These are phyloP conservation scores for Muschampia plurimacula DNA, from an alignment of 2,888 invertebrate genomes.

Conservation along the genomic window DNA sequence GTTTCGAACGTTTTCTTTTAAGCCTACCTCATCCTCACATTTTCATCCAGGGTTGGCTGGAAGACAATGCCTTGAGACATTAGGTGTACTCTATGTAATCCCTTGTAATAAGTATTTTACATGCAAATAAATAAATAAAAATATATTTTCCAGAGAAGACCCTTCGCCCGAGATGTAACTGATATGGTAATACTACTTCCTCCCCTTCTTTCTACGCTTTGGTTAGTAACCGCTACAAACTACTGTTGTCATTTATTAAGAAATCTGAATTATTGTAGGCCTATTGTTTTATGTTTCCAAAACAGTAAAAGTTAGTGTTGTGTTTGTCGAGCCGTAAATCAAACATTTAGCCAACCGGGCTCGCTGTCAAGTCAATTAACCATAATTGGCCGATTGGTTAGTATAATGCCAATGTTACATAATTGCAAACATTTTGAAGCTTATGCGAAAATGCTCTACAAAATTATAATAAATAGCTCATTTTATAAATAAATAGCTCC, in stretches of 20 bases:
- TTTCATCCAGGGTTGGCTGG: too few relatives aligned
- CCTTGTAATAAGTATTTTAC: too few relatives aligned
- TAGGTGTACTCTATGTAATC: too few relatives aligned
- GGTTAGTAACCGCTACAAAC: neutral
- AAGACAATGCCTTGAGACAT: too few relatives aligned
- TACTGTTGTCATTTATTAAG: neutral
- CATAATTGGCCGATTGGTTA: slow-evolving; percentile 58
- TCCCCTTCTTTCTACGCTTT: neutral
- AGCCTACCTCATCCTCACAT: too few relatives aligned
- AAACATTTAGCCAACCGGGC: slow-evolving; percentile 67
- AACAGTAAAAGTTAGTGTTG: slow-evolving; percentile 57
- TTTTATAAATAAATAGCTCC: too few relatives aligned
- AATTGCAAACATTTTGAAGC: slow-evolving; percentile 1
- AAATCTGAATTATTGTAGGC: neutral
- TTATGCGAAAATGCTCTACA: neutral
- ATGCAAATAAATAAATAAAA: too few relatives aligned
- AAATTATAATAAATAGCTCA: neutral
- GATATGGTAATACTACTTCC: too few relatives aligned
- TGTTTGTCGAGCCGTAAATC: slow-evolving; percentile 67
- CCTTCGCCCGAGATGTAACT: too few relatives aligned
- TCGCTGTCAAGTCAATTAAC: slow-evolving; percentile 70
- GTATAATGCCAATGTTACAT: slow-evolving; percentile 47
- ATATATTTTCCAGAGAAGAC: too few relatives aligned
- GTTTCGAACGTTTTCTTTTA: too few relatives aligned
- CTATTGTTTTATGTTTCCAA: slow-evolving; percentile 46